Evolutionary conservation across 30 jellyfish, hydroid and myxozoan genomes (phyloP), one percentile per base, ranked within the genome.

Genomic region (Hydractinia symbiolongicarpus): DNA sequence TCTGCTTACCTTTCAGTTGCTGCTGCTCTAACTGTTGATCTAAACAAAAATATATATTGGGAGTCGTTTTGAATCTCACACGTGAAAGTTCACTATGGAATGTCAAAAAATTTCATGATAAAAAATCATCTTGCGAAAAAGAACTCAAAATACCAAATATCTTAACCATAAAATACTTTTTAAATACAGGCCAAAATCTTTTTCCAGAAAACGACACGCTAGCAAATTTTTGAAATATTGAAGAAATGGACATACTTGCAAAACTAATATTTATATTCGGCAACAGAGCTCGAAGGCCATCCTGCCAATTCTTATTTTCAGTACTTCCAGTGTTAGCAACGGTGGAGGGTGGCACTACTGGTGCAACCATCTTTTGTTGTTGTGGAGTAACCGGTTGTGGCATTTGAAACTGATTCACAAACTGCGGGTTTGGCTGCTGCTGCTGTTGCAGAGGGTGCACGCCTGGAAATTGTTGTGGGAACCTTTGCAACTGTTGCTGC

Each of bases 181-280:
- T 30, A 0, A 30, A n/a, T n/a, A n/a, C n/a, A n/a, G n/a, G n/a
- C n/a, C n/a, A n/a, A n/a, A n/a, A n/a, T n/a, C n/a, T n/a, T n/a
- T n/a, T n/a, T n/a, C n/a, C n/a, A n/a, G n/a, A n/a, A n/a, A n/a
- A n/a, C n/a, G 1, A 30, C 44, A 30, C 44, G 44, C 44, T 30
- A 30, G 44, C 44, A 30, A 30, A 30, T 30, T 30, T 30, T 58
- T 11, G 69, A 58, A 58, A 58, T 11, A 58, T 13, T 58, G 0
- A 62, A 62, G 5, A 62, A 5, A n/a, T 6, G 53, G 19, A 51
- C 86, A 75, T 73, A 90, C 96, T 90, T 50, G 96, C 82, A 71
- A 90, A 90, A 69, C 97, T 90, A 53, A 90, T 90, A 56, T 90
- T 90, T 16, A 90, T 89, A 76, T 90, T 85, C 17, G 97, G 97